Evolutionary conservation across 2,113 vertebrate genomes (phyloP).

Genomic region (Brachyhypopomus gauderio): DNA sequence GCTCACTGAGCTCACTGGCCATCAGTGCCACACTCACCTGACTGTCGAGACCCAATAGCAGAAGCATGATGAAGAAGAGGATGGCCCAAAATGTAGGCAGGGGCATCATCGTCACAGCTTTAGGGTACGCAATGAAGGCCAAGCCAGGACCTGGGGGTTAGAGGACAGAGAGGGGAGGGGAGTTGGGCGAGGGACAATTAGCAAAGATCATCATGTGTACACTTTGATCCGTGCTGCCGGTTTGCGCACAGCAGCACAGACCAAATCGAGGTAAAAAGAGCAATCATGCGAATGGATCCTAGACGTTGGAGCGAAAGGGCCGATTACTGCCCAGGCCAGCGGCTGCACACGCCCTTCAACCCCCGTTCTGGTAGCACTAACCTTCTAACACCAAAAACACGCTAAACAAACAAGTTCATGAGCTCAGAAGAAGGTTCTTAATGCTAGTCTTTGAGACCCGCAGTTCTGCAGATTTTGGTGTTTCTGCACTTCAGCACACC

Average conservation of each 20-base stretch:
- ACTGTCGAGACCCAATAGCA: conserved; percentile 99
- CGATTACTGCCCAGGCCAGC: conserved; percentile 8
- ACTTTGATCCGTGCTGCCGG: conserved; percentile 46
- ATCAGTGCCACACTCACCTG: conserved; percentile 78
- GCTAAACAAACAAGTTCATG: conserved; percentile 3
- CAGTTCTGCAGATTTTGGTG: too few relatives aligned
- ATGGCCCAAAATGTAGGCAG: conserved; percentile 96
- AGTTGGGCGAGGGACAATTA: conserved; percentile 56
- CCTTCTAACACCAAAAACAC: conserved; percentile 13
- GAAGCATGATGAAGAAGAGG: conserved; percentile 98
- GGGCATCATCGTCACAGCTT: conserved; percentile 98
- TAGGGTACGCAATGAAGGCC: conserved; percentile 98
- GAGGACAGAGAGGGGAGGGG: conserved; percentile 60
- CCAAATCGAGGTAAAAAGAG: conserved; percentile 33
- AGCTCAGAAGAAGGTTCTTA: too few relatives aligned
- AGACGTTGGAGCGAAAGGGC: conserved; percentile 13
- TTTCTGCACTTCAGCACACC: too few relatives aligned
- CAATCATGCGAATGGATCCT: conserved; percentile 22
- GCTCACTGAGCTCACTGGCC: background rate
- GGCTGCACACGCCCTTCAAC: background rate
- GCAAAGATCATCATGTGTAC: conserved; percentile 1
- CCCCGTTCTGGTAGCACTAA: background rate
- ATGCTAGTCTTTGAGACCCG: too few relatives aligned
- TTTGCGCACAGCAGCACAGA: conserved; percentile 46
- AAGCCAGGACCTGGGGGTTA: conserved; percentile 90